phyloP scores from a whole-genome alignment of 2,888 invertebrate species.

The Zootermopsis nevadensis region DNA sequence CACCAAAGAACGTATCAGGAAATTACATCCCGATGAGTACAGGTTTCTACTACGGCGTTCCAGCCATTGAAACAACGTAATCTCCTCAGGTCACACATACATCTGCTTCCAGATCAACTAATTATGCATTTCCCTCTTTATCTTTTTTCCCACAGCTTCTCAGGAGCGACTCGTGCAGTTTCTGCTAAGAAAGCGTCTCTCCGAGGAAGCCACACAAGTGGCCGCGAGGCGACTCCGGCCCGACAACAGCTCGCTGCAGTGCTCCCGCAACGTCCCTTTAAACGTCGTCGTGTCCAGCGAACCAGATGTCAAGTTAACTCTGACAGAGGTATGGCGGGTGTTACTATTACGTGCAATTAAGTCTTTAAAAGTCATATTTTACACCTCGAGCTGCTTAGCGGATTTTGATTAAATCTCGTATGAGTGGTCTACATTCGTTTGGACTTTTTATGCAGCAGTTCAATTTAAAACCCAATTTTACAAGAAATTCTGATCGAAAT shows the following conservation, averaged over 20 bases:
- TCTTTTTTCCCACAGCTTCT: background rate
- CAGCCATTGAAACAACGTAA: no score
- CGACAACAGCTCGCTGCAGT: background rate
- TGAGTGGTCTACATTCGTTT: no score
- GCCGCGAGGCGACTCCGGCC: background rate
- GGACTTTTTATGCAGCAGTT: no score
- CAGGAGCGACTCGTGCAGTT: background rate
- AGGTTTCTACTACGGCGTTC: no score
- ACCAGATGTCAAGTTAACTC: background rate
- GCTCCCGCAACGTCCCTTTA: background rate
- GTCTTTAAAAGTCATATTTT: background rate
- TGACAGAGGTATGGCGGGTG: background rate
- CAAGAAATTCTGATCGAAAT: no score
- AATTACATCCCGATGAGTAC: no score
- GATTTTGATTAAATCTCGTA: no score
- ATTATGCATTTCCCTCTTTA: background rate
- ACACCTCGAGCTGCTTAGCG: background rate
- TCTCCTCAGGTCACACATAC: no score
- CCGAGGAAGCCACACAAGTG: background rate
- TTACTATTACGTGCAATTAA: background rate
- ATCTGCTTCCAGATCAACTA: no score
- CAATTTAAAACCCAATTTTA: no score
- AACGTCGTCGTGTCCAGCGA: conserved; percentile 21
- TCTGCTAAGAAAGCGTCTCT: background rate
- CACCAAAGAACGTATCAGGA: no score